These are phyloP conservation scores for Drosophila lutescens DNA, from an alignment of 2,888 invertebrate genomes.

Conservation along the genomic window DNA sequence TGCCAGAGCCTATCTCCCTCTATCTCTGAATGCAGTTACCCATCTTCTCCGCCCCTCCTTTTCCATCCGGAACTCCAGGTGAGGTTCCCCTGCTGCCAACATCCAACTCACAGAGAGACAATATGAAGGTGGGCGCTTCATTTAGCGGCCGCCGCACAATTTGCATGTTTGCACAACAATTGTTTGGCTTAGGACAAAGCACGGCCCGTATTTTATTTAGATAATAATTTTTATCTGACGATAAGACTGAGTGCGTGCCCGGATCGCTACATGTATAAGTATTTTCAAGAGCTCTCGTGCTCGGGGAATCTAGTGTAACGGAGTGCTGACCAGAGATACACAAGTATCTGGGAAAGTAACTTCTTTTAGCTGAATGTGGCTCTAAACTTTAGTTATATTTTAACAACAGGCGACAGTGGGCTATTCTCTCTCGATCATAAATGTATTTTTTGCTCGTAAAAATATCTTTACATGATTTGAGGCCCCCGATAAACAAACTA, in stretches of 20 bases:
- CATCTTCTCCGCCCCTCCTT: conserved; percentile 4
- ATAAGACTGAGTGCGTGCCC: conserved; percentile 60
- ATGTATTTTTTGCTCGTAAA: conserved; percentile 24
- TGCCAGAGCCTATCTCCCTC: conserved; percentile 54
- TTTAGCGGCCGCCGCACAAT: conserved; percentile 72
- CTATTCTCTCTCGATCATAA: conserved; percentile 7
- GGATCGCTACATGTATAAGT: conserved; percentile 19
- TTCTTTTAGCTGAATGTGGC: no score
- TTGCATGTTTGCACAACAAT: conserved; percentile 81
- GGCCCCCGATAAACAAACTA: no score
- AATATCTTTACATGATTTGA: conserved; percentile 21
- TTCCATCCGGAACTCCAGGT: conserved; percentile 19
- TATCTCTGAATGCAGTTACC: conserved; percentile 35
- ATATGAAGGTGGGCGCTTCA: conserved; percentile 74
- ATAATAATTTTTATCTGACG: conserved; percentile 73
- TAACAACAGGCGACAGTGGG: neutral
- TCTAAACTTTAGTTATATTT: neutral
- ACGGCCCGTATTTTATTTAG: conserved; percentile 70
- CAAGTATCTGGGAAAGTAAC: neutral
- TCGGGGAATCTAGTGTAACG: conserved; percentile 19
- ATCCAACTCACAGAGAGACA: conserved; percentile 53
- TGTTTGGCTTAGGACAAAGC: conserved; percentile 72
- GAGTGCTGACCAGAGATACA: conserved; percentile 28
- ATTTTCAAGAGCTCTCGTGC: conserved; percentile 28
- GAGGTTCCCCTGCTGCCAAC: neutral